Percentiles rank a stretch among this genome's conserved stretches.
phyloP scores from a whole-genome alignment of 2,888 invertebrate genomes.

The Mechanitis messenoides region DNA sequence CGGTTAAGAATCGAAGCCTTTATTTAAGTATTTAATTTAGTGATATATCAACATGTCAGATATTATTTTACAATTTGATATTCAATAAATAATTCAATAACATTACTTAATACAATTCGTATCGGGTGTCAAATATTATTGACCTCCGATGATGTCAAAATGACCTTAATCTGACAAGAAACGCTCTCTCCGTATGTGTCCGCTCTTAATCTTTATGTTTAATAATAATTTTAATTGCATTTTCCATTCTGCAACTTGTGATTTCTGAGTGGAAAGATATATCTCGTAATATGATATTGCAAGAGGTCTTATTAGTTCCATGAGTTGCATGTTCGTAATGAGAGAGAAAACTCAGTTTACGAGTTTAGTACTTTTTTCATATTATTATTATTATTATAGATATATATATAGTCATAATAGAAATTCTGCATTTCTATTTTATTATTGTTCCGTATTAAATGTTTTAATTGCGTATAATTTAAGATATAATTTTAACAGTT shows the following conservation, averaged over 20 bases:
- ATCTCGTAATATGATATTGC: conserved; percentile 5
- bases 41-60: neutral
- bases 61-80: neutral
- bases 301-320: conserved; percentile 1
- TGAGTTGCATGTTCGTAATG: conserved; percentile 7
- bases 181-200: conserved; percentile 21
- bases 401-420: neutral
- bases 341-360: conserved; percentile 2
- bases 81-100: conserved; percentile 1
- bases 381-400: neutral
- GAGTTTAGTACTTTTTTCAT: neutral
- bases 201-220: conserved; percentile 1
- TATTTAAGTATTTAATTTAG: neutral
- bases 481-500: too few relatives aligned
- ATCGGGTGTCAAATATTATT: conserved; percentile 32
- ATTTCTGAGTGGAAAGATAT: conserved; percentile 5
- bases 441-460: too few relatives aligned
- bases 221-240: conserved; percentile 4
- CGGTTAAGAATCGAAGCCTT: neutral
- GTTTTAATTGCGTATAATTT: too few relatives aligned
- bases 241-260: conserved; percentile 5
- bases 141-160: conserved; percentile 30
- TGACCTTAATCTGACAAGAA: conserved; percentile 35
- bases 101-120: neutral
- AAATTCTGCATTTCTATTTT: neutral